These are phyloP conservation scores for Rhamphomyia laevipes DNA, from an alignment of 2,888 invertebrate species.

Conservation along the genomic window DNA sequence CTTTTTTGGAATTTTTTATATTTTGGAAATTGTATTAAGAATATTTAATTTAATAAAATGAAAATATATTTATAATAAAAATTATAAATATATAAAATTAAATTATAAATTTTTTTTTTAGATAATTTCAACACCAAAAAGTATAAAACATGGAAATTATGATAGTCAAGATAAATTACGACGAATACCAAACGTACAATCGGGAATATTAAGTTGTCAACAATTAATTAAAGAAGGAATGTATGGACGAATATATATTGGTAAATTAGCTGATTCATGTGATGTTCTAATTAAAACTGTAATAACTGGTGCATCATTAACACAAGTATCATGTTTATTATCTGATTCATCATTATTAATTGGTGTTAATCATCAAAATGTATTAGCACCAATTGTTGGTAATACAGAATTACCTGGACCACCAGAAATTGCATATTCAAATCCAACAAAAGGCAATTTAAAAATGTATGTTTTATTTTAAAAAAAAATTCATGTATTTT, in stretches of 20 bases:
- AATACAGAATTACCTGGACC: conserved; percentile 41
- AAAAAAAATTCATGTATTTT: background rate
- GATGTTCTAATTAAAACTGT: conserved; percentile 65
- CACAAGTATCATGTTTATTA: conserved; percentile 53
- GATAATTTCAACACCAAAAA: conserved; percentile 35
- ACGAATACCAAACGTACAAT: conserved; percentile 43
- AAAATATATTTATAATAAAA: too few species aligned
- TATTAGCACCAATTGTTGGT: conserved; percentile 52
- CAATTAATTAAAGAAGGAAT: conserved; percentile 55
- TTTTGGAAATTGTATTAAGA: too few species aligned
- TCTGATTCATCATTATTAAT: conserved; percentile 58
- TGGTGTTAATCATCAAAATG: conserved; percentile 54
- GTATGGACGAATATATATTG: conserved; percentile 62
- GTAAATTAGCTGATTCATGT: conserved; percentile 43
- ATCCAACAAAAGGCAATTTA: conserved; percentile 51
- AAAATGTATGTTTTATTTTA: conserved; percentile 42
- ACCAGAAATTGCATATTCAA: conserved; percentile 57
- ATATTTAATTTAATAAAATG: too few species aligned
- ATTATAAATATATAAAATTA: too few species aligned
- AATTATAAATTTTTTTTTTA: too few species aligned
- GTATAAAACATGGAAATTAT: conserved; percentile 26
- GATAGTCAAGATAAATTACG: conserved; percentile 47
- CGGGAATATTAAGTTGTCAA: conserved; percentile 42
- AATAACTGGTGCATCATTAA: conserved; percentile 54
- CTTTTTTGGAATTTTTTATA: too few species aligned